A percentile compares a stretch with the other conserved stretches of the same genome.
Evolutionary conservation across 2,113 vertebrate genomes (phyloP).

Genomic region (Barbus barbus): DNA sequence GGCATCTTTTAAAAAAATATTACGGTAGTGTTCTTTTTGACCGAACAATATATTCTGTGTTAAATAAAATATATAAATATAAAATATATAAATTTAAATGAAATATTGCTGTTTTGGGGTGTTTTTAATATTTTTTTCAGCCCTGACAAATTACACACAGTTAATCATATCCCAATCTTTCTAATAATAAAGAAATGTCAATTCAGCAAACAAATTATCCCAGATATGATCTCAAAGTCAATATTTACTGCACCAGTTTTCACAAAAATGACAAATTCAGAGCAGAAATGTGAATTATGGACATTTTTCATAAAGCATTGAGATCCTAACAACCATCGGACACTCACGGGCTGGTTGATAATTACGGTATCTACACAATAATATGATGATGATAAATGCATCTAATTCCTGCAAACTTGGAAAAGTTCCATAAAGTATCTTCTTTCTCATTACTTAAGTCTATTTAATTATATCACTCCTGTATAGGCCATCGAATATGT

Average conservation of each 20-base stretch:
- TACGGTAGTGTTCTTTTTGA: too few relatives aligned
- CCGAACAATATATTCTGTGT: too few relatives aligned
- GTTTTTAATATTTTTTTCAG: not conserved
- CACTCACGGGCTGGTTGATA: not conserved
- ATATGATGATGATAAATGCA: not conserved
- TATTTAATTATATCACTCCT: not conserved
- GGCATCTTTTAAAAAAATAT: not conserved
- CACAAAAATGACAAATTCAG: not conserved
- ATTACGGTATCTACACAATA: not conserved
- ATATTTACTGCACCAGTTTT: not conserved
- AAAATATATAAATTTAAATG: too few relatives aligned
- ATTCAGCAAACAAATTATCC: not conserved
- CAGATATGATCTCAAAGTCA: not conserved
- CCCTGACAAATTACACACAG: not conserved
- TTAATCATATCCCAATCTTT: not conserved
- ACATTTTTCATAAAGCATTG: not conserved
- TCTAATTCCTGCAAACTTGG: not conserved
- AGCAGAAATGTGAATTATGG: not conserved
- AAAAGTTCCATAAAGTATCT: not conserved
- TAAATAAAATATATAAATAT: too few relatives aligned
- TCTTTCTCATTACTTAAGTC: not conserved
- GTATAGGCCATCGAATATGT: too few relatives aligned
- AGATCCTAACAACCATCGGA: not conserved
- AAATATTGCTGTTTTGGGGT: too few relatives aligned
- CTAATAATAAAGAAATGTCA: constrained; percentile 9